phyloP scores from a whole-genome alignment of 2,797 vertebrate genomes.

The Rhinoraja longicauda region DNA sequence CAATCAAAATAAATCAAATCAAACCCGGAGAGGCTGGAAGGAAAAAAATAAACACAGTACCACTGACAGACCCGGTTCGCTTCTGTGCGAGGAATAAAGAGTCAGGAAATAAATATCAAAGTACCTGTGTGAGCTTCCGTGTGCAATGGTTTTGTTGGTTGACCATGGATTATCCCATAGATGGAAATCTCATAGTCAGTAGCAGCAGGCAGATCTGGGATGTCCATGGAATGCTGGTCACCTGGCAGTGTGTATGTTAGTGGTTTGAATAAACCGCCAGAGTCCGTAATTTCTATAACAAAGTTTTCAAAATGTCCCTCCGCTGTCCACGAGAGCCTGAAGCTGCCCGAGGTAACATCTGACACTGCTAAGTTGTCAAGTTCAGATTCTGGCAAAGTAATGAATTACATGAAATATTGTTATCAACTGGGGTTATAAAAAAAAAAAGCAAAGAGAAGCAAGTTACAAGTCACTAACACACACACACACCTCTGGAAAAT shows the following conservation, averaged over 20 bases:
- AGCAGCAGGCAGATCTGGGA: slow-evolving; percentile 69
- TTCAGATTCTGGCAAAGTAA: slow-evolving; percentile 54
- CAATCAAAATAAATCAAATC: background rate
- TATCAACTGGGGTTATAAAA: background rate
- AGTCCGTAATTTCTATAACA: slow-evolving; percentile 81
- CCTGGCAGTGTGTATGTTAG: slow-evolving; percentile 72
- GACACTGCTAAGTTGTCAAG: slow-evolving; percentile 67
- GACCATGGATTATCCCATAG: slow-evolving; percentile 67
- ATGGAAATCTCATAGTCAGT: slow-evolving; percentile 75
- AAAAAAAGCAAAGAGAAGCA: background rate
- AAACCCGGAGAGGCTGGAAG: background rate
- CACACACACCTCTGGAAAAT: background rate
- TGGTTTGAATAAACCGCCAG: slow-evolving; percentile 57
- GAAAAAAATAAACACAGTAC: background rate
- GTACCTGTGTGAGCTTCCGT: slow-evolving; percentile 81
- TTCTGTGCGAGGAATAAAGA: background rate
- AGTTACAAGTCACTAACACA: background rate
- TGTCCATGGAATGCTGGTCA: slow-evolving; percentile 55
- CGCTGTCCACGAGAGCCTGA: slow-evolving; percentile 77
- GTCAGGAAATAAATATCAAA: slow-evolving; percentile 31
- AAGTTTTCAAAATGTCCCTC: slow-evolving; percentile 75
- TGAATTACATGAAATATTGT: background rate
- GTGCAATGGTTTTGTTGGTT: slow-evolving; percentile 68
- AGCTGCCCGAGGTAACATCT: slow-evolving; percentile 71
- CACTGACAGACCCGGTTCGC: background rate